These are phyloP conservation scores for Australoheros scitulus DNA, from an alignment of 2,113 vertebrate genomes.

Conservation along the genomic window DNA sequence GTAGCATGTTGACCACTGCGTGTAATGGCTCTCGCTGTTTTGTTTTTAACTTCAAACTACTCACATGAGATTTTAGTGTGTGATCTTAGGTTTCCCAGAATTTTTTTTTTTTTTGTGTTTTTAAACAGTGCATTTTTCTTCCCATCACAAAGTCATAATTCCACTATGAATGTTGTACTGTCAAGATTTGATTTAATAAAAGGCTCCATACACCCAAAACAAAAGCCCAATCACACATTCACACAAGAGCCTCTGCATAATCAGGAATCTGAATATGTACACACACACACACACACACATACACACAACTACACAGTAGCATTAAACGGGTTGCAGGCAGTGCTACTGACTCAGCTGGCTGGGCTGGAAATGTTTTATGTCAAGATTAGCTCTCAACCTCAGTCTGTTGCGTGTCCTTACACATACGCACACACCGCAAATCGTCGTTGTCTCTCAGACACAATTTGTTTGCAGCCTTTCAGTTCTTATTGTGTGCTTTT, in stretches of 20 bases:
- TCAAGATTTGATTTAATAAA: constrained; percentile 8
- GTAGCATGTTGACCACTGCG: constrained; percentile 12
- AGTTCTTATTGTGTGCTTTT: constrained; percentile 21
- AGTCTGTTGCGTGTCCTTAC: constrained; percentile 26
- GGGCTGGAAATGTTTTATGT: constrained; percentile 46
- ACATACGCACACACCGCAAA: constrained; percentile 11
- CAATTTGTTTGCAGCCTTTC: constrained; percentile 4
- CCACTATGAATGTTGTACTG: background rate
- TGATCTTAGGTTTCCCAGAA: constrained; percentile 20
- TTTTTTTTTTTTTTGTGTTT: background rate
- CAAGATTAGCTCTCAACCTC: constrained; percentile 44
- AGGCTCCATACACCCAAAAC: background rate
- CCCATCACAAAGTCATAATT: constrained; percentile 1
- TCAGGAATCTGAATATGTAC: background rate
- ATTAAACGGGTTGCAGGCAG: constrained; percentile 25
- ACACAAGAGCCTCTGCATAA: background rate
- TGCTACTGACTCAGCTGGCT: constrained; percentile 31
- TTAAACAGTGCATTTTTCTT: background rate
- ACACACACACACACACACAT: background rate
- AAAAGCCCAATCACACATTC: background rate
- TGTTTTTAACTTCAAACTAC: background rate
- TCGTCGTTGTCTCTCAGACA: constrained; percentile 22
- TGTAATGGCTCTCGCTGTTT: background rate
- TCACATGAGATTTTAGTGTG: background rate
- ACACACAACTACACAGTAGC: constrained; percentile 3